Percentiles rank a stretch among this genome's conserved stretches.
Evolutionary conservation across 2,888 invertebrate species (phyloP).

Genomic region (Xestoiulus laeticollis): DNA sequence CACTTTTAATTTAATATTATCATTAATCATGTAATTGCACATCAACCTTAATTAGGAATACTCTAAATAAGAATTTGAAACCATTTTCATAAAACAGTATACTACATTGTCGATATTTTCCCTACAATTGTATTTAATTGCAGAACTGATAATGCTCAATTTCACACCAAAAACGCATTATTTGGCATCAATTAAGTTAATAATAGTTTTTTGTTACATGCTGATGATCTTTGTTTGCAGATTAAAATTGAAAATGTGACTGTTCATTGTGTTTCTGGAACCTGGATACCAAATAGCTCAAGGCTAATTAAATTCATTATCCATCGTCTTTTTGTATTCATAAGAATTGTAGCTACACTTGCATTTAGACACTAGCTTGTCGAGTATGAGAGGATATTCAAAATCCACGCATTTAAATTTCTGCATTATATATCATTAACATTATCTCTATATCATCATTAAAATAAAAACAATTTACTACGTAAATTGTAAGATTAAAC

Average conservation of each 20-base stretch:
- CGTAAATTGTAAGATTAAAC: too few species aligned
- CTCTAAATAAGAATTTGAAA: too few species aligned
- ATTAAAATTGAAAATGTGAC: neutral
- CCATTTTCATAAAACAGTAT: neutral
- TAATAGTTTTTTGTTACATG: neutral
- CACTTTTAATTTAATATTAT: too few species aligned
- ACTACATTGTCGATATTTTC: neutral
- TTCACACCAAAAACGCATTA: neutral
- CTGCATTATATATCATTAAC: too few species aligned
- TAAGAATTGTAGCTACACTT: too few species aligned
- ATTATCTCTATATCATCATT: too few species aligned
- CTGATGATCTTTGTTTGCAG: neutral
- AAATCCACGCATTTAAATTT: too few species aligned
- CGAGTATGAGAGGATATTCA: too few species aligned
- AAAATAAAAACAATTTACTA: too few species aligned
- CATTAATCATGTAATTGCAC: too few species aligned
- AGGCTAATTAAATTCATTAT: neutral
- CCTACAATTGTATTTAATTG: neutral
- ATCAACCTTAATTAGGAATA: too few species aligned
- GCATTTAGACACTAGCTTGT: too few species aligned
- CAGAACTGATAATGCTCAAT: neutral
- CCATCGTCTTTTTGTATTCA: neutral
- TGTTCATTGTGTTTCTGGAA: neutral
- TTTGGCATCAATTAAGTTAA: neutral
- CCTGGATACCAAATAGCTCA: neutral